Percentiles rank a stretch among this genome's conserved stretches.
These are phyloP conservation scores for Kryptopterus vitreolus DNA, from an alignment of 2,797 vertebrate genomes.

Conservation along the genomic window DNA sequence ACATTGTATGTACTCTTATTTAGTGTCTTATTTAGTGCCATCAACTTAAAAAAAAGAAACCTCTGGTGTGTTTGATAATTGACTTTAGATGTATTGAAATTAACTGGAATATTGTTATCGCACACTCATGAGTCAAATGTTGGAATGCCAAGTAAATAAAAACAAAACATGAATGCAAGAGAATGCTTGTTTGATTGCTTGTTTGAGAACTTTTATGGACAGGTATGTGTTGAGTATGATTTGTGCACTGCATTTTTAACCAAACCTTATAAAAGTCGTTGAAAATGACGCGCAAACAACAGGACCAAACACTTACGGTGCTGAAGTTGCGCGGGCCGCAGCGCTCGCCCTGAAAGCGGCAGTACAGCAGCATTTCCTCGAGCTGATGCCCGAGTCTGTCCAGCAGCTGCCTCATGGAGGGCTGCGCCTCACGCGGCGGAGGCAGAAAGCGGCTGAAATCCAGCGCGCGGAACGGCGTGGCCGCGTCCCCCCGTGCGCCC, in stretches of 20 bases:
- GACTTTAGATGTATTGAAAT: no score
- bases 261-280: not conserved
- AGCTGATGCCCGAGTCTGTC: conserved; percentile 82
- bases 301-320: conserved; percentile 73
- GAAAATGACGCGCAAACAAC: not conserved
- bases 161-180: no score
- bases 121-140: no score
- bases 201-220: no score
- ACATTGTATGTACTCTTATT: no score
- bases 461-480: conserved; percentile 69
- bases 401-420: conserved; percentile 75
- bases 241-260: not conserved
- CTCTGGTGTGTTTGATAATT: no score
- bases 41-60: no score
- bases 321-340: conserved; percentile 84
- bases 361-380: conserved; percentile 82
- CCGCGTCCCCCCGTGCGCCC: conserved; percentile 18
- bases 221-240: not conserved
- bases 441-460: conserved; percentile 84
- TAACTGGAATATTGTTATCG: no score
- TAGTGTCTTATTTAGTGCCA: no score
- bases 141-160: no score
- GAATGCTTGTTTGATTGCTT: no score
- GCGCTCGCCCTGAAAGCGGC: conserved; percentile 78
- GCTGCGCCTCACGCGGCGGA: conserved; percentile 76